Percentiles rank a stretch among this genome's conserved stretches.
Conservation (phyloP, 1,140 invertebrate species). For the Ctenoplectra terminalis region DNA sequence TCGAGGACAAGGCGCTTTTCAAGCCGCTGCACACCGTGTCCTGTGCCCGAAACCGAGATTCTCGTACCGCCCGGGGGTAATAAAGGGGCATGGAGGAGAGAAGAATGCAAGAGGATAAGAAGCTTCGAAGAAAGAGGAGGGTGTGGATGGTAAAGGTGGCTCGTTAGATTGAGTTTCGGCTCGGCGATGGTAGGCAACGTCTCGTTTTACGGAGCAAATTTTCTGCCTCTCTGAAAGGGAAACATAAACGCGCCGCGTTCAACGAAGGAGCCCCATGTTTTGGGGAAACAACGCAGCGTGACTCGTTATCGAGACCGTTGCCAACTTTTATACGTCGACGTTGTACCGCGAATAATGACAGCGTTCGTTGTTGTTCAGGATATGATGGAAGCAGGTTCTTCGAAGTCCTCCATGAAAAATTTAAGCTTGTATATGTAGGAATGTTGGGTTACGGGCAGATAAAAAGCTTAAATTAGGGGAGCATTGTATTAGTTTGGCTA, state of each 20-base stretch:
- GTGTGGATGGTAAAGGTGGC: constrained; percentile 21
- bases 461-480: too few relatives aligned
- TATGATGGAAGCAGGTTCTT: too few relatives aligned
- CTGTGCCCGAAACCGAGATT: constrained; percentile 13
- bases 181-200: neutral
- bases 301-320: neutral
- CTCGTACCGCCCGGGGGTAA: constrained; percentile 19
- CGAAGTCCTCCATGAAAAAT: neutral
- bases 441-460: too few relatives aligned
- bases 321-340: neutral
- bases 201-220: constrained; percentile 28
- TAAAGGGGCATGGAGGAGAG: constrained; percentile 1
- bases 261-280: neutral
- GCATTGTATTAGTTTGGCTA: too few relatives aligned
- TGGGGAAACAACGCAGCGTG: neutral
- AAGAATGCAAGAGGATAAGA: constrained; percentile 30
- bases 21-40: neutral
- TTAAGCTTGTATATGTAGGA: too few relatives aligned
- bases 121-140: neutral
- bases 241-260: constrained; percentile 1
- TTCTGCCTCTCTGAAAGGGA: neutral
- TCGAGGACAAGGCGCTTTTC: neutral
- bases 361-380: too few relatives aligned
- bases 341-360: neutral
- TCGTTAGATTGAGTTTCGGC: constrained; percentile 46